These are phyloP conservation scores for Oreochromis mossambicus DNA, from an alignment of 2,797 vertebrate species.

Conservation along the genomic window DNA sequence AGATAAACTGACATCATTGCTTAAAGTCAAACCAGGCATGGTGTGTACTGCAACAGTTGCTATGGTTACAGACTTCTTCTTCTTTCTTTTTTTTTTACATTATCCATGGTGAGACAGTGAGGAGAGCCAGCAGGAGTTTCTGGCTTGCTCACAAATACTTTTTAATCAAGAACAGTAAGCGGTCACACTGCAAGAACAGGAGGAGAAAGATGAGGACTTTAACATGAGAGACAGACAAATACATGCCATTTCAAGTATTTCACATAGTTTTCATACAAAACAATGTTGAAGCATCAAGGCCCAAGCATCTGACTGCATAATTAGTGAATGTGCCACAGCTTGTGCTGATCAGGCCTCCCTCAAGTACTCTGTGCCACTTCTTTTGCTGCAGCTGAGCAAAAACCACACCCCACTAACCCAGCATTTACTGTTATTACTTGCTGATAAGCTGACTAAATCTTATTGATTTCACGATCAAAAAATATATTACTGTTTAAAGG, in stretches of 20 bases:
- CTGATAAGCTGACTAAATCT: neutral
- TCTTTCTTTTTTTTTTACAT: rapidly evolving
- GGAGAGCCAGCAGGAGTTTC: neutral
- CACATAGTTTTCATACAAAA: neutral
- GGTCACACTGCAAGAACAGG: neutral
- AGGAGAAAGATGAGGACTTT: neutral
- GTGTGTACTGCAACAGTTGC: neutral
- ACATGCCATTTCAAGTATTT: neutral
- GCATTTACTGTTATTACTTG: neutral
- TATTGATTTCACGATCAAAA: neutral
- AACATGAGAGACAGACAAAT: neutral
- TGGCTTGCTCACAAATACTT: neutral
- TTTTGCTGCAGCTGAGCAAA: neutral
- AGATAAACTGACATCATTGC: neutral
- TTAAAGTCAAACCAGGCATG: neutral
- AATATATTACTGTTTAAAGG: neutral
- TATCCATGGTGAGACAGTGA: neutral
- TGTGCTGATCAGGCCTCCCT: neutral
- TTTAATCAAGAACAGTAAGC: neutral
- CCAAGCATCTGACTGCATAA: neutral
- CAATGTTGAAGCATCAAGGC: neutral
- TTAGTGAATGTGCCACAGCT: neutral
- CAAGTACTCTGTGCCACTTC: neutral
- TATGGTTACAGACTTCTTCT: neutral
- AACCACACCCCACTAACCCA: neutral